These are phyloP conservation scores for Lindbergichthys nudifrons DNA, from an alignment of 2,797 vertebrate species.

Conservation along the genomic window DNA sequence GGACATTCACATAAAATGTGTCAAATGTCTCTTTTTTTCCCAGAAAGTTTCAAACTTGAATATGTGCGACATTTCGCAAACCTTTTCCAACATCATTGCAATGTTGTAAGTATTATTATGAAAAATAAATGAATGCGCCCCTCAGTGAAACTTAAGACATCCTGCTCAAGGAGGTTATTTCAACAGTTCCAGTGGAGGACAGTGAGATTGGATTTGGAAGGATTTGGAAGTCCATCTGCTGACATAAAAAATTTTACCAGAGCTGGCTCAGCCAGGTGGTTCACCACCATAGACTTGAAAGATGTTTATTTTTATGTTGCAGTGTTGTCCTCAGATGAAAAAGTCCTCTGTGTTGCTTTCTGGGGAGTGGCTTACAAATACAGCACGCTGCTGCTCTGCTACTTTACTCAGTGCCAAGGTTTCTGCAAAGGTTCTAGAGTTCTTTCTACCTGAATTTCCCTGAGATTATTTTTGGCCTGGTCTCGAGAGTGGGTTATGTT, in stretches of 20 bases:
- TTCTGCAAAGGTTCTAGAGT: conserved; percentile 23
- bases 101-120: not conserved
- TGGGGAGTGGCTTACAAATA: conserved; percentile 24
- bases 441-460: conserved; percentile 31
- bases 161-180: not conserved
- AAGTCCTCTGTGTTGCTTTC: conserved; percentile 25
- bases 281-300: conserved; percentile 38
- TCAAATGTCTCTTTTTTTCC: too few relatives aligned
- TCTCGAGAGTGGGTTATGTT: conserved; percentile 21
- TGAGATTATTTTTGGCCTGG: conserved; percentile 40
- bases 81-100: not conserved
- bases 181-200: conserved; percentile 1
- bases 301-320: conserved; percentile 39
- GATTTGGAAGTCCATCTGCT: conserved; percentile 4
- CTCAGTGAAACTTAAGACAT: not conserved
- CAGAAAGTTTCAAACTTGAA: too few relatives aligned
- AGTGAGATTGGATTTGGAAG: not conserved
- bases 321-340: conserved; percentile 37
- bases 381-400: conserved; percentile 30
- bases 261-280: conserved; percentile 20
- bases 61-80: too few relatives aligned
- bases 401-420: conserved; percentile 26
- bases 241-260: conserved; percentile 15
- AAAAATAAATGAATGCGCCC: conserved; percentile 3
- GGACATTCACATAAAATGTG: too few relatives aligned